Base-by-base conservation (phyloP, 2,888 invertebrate genomes). In the Lypha dubia region DNA sequence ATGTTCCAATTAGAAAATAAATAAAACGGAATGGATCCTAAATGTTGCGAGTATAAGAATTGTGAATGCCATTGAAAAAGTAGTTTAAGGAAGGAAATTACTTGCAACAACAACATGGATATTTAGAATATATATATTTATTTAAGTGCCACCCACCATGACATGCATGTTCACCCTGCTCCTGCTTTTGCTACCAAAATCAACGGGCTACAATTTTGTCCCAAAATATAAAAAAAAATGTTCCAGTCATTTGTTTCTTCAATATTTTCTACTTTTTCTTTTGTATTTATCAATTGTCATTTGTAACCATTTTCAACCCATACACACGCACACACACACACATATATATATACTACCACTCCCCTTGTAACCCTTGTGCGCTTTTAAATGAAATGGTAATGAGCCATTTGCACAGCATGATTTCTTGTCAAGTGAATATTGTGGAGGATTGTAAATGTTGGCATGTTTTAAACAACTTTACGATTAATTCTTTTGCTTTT, bases 41-140 rank as follows among this genome's bases (percentile, higher is more conserved):
- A 74, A 71, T 53, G 70, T 67, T 73, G 49, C n/a, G 9, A 74
- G 24, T 62, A 13, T 53, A 24, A 24, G 35, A 38, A 7, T 0
- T 38, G 20, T 38, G 13, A 22, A 62, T 73, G 24, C 51, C 51
- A 6, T 22, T 32, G 28, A 60, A 32, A 70, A 28, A 56, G 41
- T 56, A 77, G 63, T 71, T 63, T 20, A 71, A 41, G 84, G 77
- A 83, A 87, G 86, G 83, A 85, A 86, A 86, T 86, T 85, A 86
- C 87, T 87, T 86, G 86, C 86, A 79, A 79, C n/a, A 86, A 81
- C 79, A 82, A 80, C 79, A 83, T 79, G 82, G 70, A 81, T 67
- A 86, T 83, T 85, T 85, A 15, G 58, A 76, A 80, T 65, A 32
- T 65, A 32, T 65, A 67, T 80, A 76, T 76, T 58, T 62, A 15